Evolutionary conservation across 2,113 vertebrate species (phyloP).

Genomic region (Oxyura jamaicensis): DNA sequence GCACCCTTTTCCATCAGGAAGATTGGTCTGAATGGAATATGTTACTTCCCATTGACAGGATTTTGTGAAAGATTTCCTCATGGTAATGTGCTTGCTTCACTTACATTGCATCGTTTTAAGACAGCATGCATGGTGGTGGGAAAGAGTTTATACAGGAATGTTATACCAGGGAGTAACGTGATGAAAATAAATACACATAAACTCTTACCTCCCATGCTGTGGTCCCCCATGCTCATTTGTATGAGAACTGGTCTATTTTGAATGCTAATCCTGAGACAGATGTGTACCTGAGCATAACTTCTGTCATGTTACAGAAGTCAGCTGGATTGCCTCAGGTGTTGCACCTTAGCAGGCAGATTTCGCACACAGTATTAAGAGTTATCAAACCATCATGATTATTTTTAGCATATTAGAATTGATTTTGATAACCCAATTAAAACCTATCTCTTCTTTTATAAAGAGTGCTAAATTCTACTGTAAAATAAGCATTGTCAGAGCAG

Average conservation of each 20-base stretch:
- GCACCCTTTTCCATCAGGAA: conserved; percentile 34
- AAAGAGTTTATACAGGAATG: background rate
- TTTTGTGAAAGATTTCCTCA: conserved; percentile 55
- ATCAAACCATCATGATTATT: background rate
- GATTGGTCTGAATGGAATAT: conserved; percentile 36
- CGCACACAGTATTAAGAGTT: background rate
- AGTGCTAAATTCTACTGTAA: background rate
- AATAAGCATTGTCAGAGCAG: background rate
- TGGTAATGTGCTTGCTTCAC: background rate
- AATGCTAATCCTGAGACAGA: background rate
- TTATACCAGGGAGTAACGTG: background rate
- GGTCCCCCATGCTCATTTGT: background rate
- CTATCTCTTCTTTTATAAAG: background rate
- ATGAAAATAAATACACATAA: background rate
- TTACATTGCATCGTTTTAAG: background rate
- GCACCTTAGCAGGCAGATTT: background rate
- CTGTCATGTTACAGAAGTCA: background rate
- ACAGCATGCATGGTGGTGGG: background rate
- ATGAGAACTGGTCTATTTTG: background rate
- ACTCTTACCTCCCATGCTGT: background rate
- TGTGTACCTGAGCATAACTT: background rate
- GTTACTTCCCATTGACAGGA: conserved; percentile 26
- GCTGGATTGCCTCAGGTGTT: background rate
- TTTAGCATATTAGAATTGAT: background rate
- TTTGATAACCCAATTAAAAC: background rate